A percentile compares a stretch with the other conserved stretches of the same genome.
Evolutionary conservation across 2,797 vertebrate species (phyloP).

Genomic region (Pipistrellus pygmaeus): DNA sequence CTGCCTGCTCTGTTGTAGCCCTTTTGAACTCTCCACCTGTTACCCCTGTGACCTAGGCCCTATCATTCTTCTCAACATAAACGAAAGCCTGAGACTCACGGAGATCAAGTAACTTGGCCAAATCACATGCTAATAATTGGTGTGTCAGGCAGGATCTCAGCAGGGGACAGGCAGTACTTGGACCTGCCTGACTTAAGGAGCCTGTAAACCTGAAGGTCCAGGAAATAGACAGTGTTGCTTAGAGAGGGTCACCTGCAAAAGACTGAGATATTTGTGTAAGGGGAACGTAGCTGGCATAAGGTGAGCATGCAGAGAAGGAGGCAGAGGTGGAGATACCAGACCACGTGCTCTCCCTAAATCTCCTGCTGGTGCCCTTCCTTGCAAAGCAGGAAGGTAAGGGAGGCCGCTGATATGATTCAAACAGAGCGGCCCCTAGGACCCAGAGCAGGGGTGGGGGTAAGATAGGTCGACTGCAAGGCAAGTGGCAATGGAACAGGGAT

Average conservation of each 20-base stretch:
- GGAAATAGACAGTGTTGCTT: not conserved
- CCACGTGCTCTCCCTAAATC: not conserved
- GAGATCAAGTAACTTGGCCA: not conserved
- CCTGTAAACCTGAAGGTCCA: not conserved
- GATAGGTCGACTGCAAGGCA: not conserved
- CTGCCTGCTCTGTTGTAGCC: not conserved
- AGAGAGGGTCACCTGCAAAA: not conserved
- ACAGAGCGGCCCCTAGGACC: not conserved
- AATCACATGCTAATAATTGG: not conserved
- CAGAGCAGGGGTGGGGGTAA: not conserved
- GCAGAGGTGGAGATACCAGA: rapidly evolving
- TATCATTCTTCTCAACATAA: not conserved
- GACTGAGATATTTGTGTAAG: not conserved
- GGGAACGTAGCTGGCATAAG: not conserved
- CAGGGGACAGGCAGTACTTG: not conserved
- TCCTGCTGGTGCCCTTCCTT: not conserved
- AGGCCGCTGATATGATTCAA: not conserved
- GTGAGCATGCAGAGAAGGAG: not conserved
- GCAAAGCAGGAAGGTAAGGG: not conserved
- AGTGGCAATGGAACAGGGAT: not conserved
- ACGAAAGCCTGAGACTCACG: not conserved
- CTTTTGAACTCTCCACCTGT: not conserved
- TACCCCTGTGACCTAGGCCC: not conserved
- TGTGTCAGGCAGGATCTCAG: not conserved
- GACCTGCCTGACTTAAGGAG: not conserved